Evolutionary conservation across 2,888 invertebrate species (phyloP).

Genomic region (Acronicta aceris): DNA sequence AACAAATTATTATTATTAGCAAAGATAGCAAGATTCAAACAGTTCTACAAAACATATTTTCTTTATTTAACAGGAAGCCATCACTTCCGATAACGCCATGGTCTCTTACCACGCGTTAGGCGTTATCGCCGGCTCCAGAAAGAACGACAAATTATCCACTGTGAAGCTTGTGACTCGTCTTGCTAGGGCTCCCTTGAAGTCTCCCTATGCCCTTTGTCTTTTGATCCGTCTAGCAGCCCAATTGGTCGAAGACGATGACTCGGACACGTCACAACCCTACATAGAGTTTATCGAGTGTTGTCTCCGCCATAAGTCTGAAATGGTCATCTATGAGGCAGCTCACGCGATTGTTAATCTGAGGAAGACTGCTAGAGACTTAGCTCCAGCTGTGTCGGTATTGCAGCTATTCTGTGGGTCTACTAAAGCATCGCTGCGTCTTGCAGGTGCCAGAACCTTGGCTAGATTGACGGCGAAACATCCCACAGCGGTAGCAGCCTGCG

Average conservation of each 20-base stretch:
- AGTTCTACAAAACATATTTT: too few species aligned
- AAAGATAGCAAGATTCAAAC: too few species aligned
- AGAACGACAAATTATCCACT: constrained; percentile 98
- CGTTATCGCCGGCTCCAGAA: constrained; percentile 97
- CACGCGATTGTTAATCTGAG: constrained; percentile 98
- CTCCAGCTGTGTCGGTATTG: constrained; percentile 98
- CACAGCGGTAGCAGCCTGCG: constrained; percentile 98
- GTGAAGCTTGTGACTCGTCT: constrained; percentile 98
- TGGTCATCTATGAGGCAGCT: constrained; percentile 99
- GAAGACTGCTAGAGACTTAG: constrained; percentile 95
- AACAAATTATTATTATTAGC: too few species aligned
- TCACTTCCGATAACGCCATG: constrained; percentile 92
- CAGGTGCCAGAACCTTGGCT: constrained; percentile 99
- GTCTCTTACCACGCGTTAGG: constrained; percentile 99
- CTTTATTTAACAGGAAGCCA: constrained; percentile 77
- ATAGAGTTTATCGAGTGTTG: constrained; percentile 98
- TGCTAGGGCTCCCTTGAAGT: constrained; percentile 95
- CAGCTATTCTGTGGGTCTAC: constrained; percentile 99
- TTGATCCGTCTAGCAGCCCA: constrained; percentile 98
- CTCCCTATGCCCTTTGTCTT: constrained; percentile 98
- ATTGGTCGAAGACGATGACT: constrained; percentile 96
- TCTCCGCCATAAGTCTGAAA: constrained; percentile 98
- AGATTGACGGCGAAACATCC: constrained; percentile 99
- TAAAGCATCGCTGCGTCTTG: constrained; percentile 98
- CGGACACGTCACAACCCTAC: constrained; percentile 92